Conservation (phyloP, 2,797 vertebrate genomes). For the Dendrocincla tyrannina region DNA sequence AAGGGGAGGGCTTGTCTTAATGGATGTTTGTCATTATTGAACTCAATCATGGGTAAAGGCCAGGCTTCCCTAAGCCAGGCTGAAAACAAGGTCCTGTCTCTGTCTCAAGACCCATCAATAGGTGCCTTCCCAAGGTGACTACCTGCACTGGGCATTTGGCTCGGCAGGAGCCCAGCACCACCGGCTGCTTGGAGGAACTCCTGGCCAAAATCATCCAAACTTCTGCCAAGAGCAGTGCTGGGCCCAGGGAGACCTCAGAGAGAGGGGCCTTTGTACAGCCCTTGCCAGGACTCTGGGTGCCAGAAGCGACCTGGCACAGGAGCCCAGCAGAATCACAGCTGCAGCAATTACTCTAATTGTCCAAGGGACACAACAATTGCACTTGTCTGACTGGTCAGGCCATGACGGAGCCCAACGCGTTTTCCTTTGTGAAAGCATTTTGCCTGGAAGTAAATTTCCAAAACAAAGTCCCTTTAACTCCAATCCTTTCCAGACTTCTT, state of each 20-base stretch:
- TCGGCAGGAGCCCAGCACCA: rapidly evolving
- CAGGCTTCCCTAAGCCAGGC: neutral
- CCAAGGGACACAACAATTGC: conserved; percentile 36
- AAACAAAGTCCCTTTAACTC: neutral
- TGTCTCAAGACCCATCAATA: neutral
- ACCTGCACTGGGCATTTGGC: neutral
- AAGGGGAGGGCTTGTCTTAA: neutral
- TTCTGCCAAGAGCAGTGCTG: rapidly evolving
- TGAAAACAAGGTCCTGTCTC: neutral
- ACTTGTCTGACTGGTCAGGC: conserved; percentile 23
- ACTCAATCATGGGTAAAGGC: neutral
- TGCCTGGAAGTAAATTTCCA: neutral
- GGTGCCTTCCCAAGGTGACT: neutral
- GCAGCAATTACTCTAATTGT: conserved; percentile 1
- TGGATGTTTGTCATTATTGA: neutral
- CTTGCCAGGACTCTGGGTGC: neutral
- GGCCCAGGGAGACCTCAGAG: rapidly evolving
- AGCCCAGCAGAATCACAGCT: conserved; percentile 39
- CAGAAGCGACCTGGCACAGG: conserved; percentile 36
- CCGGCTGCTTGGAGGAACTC: rapidly evolving
- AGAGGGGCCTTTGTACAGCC: neutral
- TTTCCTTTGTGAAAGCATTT: neutral
- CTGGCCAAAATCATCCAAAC: neutral
- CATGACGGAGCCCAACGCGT: neutral
- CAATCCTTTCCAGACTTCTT: neutral